Base-by-base conservation (phyloP, 37 sponge, comb jelly and placozoan genomes). In the Geodia barretti region DNA sequence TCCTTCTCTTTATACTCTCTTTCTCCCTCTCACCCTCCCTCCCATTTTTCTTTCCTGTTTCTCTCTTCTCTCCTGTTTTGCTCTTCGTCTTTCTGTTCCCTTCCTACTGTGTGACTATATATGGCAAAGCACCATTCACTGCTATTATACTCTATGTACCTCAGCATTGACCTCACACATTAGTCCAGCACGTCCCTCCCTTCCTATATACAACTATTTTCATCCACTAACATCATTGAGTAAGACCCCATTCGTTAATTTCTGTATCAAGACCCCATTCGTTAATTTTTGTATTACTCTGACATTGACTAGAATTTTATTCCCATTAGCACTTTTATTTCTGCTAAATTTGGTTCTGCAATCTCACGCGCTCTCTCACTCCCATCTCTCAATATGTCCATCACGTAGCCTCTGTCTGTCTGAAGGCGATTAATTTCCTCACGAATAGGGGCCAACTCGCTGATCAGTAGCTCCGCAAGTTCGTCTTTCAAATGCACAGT, bases 401-500 rank as follows among this genome's bases (percentile, higher is more conserved):
- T 79, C 29, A 95, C 68, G 47, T 89, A 86, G 23, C 59, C 82
- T 25, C 31, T 26, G 24, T 89, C 82, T 1, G 24, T 58, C 42
- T 74, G 60, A 17, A 95, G 74, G 21, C 72, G 59, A 0, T 61
- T 39, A 0, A 83, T 73, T 40, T 67, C 75, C n/a, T 82, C 23
- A 47, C 80, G 69, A 24, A 91, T 79, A 3, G 90, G 93, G 7
- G 32, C 33, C 64, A 95, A 41, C 4, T 68, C 31, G 11, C 74
- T 81, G 1, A 92, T 76, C 23, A 89, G 23, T 11, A 88, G 29
- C 14, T 95, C 87, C 37, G 72, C 83, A 0, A 95, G 79, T 37
- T 75, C 84, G 14, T 73, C 79, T 59, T 92, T 91, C 20, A 92
- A 60, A 21, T 84, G 79, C 1, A 81, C 83, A 4, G 83, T 94